Base-by-base conservation (phyloP, 2,113 vertebrate genomes). In the Chaetodon trifascialis region DNA sequence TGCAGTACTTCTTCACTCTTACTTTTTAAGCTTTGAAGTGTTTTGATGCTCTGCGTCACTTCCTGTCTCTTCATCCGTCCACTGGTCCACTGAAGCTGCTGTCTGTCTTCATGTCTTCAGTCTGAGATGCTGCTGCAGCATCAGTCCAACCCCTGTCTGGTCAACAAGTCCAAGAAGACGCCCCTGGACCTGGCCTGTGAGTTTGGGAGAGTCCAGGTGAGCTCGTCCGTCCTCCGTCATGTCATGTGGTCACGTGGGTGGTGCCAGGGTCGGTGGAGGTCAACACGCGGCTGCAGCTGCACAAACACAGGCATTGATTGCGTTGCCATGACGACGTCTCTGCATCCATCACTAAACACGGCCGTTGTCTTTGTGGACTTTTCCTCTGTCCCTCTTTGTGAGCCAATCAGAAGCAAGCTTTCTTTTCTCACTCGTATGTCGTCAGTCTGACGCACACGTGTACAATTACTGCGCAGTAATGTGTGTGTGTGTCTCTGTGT, bases 111-210 rank as follows among this genome's bases (percentile, higher is more conserved):
- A 17, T 51, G 16, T 19, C 58, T 63, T 11, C 93, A 99, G 98
- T 99, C 97, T 0, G 98, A 99, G 94, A 99, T 99, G 97, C 86
- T 99, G 72, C 94, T 99, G 46, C 98, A 99, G 95, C 97, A 99
- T 90, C 98, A 99, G 92, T 99, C 98, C 79, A 99, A 98, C 91
- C 97, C 97, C 0, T 99, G 98, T 90, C 94, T 98, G 91, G 94
- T 97, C 89, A 97, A 99, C 94, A 97, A 97, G 69, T 95, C 96
- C 0, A 97, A 97, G 67, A 99, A 98, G 94, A 98, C 98, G 0
- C 97, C 97, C 2, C 93, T 99, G 87, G 97, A 99, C 85, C 92
- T 99, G 93, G 97, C 98, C 7, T 99, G 98, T 52, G 98, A 99
- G 89, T 98, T 98, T 6, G 97, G 97, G 73, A 92, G 97, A 0